Evolutionary conservation across 2,888 invertebrate species (phyloP).

Genomic region (Scaptodrosophila latifasciaeformis): DNA sequence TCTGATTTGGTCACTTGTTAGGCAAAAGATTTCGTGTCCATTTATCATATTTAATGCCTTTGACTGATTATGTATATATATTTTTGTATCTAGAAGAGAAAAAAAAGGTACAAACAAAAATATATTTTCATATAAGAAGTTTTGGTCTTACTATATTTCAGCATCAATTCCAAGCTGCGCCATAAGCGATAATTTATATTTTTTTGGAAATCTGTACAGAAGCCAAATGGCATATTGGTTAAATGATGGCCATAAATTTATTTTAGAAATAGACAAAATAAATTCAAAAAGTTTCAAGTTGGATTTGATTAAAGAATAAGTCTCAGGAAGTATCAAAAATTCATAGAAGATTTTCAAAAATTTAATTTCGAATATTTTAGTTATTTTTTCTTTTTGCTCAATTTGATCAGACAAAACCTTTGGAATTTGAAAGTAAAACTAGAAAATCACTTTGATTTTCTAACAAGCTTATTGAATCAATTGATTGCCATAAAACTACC

Average conservation of each 20-base stretch:
- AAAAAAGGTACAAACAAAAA: slow-evolving; percentile 39
- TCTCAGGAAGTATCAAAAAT: no score
- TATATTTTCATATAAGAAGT: no score
- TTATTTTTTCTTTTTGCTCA: no score
- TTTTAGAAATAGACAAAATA: no score
- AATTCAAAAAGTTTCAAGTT: no score
- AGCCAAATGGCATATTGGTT: not conserved
- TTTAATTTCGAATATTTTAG: no score
- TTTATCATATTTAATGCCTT: slow-evolving; percentile 59
- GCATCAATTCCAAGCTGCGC: slow-evolving; percentile 37
- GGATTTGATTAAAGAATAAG: no score
- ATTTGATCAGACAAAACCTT: no score
- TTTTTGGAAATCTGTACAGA: not conserved
- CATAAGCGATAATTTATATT: slow-evolving; percentile 42
- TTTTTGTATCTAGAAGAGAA: no score
- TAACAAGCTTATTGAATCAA: slow-evolving; percentile 50
- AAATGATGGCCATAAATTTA: slow-evolving; percentile 26
- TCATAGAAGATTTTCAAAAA: no score
- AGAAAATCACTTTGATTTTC: slow-evolving; percentile 32
- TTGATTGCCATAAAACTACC: slow-evolving; percentile 40
- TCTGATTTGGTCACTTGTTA: no score
- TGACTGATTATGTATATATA: slow-evolving; percentile 48
- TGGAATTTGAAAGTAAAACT: no score
- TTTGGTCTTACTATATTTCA: slow-evolving; percentile 39
- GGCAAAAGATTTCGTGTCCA: slow-evolving; percentile 18